Evolutionary conservation across 2,888 invertebrate species (phyloP), one percentile per base, ranked within the genome.

Genomic region (Hypomecis punctinalis): DNA sequence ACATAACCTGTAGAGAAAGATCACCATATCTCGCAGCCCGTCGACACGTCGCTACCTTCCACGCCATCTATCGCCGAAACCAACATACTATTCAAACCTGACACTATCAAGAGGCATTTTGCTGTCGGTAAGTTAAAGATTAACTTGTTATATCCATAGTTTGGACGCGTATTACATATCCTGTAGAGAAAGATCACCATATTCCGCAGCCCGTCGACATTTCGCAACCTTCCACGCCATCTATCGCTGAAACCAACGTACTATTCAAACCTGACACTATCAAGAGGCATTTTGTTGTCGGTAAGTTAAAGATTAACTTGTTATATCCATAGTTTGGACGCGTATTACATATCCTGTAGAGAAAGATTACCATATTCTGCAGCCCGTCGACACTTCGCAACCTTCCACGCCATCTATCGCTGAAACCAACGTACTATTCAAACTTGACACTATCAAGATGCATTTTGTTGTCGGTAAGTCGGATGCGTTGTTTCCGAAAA

Each of bases 101-200:
- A 97, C 73, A 96, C 96, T 37, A 96, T 98, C 67, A 94, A 95
- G 71, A 93, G 99, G 53, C 97, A 97, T 83, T 98, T 98, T 79
- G 94, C 98, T 69, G 91, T 96, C 39, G 83, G 91, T 91, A 33
- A 84, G 85, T 36, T 11, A 35, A 3, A 8, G 6, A n/a, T n/a
- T n/a, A n/a, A n/a, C n/a, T n/a, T n/a, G n/a, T n/a, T n/a, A n/a
- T n/a, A n/a, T n/a, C n/a, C n/a, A n/a, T n/a, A n/a, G n/a, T n/a
- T n/a, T n/a, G n/a, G n/a, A n/a, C n/a, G n/a, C n/a, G n/a, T n/a
- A n/a, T n/a, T n/a, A n/a, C n/a, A n/a, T n/a, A n/a, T n/a, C n/a
- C n/a, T n/a, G n/a, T n/a, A n/a, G n/a, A n/a, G n/a, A n/a, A n/a
- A n/a, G n/a, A n/a, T n/a, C n/a, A n/a, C n/a, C n/a, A n/a, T n/a